Evolutionary conservation across 2,113 vertebrate genomes (phyloP).

Genomic region (Eidolon helvum): DNA sequence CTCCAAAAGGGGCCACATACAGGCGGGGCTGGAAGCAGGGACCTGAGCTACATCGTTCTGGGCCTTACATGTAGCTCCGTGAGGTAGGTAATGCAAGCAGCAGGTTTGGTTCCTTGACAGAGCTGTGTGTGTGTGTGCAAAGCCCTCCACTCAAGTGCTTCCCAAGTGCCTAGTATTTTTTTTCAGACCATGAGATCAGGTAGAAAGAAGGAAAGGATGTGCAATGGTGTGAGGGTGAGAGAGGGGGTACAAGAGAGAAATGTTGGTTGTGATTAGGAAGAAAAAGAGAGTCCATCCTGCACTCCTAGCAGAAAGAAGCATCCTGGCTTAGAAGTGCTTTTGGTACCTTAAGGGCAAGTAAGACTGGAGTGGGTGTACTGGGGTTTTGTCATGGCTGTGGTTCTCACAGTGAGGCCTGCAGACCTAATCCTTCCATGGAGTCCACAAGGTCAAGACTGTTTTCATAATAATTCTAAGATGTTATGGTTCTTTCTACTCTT

Average conservation of each 20-base stretch:
- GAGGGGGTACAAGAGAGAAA: background rate
- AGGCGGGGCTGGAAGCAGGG: background rate
- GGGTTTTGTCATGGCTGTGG: background rate
- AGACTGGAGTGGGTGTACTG: background rate
- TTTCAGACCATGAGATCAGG: background rate
- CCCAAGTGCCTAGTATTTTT: too few relatives aligned
- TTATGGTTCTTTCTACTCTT: background rate
- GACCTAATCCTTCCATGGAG: background rate
- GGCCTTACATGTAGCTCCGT: background rate
- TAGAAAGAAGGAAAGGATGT: background rate
- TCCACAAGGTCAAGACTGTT: background rate
- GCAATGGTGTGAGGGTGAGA: background rate
- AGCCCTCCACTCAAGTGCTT: background rate
- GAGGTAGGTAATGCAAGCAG: too few relatives aligned
- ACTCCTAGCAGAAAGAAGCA: accelerated
- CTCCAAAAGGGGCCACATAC: accelerated
- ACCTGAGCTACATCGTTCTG: background rate
- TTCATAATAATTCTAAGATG: background rate
- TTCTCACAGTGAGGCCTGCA: background rate
- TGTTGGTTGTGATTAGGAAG: background rate
- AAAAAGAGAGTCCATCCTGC: background rate
- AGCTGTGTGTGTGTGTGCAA: background rate
- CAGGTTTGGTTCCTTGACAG: background rate
- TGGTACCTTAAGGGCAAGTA: background rate
- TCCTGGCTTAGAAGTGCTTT: background rate